Evolutionary conservation across 2,888 invertebrate genomes (phyloP), one percentile per base, ranked within the genome.

Genomic region (Torymus texanus): DNA sequence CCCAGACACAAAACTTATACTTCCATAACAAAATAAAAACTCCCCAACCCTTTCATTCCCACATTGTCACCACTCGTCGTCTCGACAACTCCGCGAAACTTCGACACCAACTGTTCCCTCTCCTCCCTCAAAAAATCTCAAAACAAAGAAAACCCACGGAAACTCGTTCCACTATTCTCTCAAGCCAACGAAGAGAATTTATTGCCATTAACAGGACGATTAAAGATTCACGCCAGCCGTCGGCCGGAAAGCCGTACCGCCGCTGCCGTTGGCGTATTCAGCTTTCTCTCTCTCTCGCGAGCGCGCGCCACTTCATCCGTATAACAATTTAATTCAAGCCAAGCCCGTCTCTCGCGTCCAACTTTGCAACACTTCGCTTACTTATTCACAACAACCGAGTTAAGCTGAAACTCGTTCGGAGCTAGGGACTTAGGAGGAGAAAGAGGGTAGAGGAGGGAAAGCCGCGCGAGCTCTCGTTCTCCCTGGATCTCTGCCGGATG

Each of bases 321-420:
- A 88, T 89, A 89, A 89, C 89, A 89, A 89, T 89, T 89, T 89
- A 89, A 89, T 89, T 89, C 88, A 86, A 87, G 85, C 84, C 85
- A 51, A 72, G 67, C 65, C 61, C 12, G 53, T 29, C 59, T 59
- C 41, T 84, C 82, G 81, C 83, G 83, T 82, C 85, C 84, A 89
- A 89, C 89, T 89, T 89, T 85, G 88, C 88, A 88, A 88, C 89
- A 88, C 88, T 89, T 89, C 88, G 86, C 89, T 89, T 88, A 89
- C 89, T 89, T 89, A 89, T 89, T 89, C 89, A 88, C 89, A 88
- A 88, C 89, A 89, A 88, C 85, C 85, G 86, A 88, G 87, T 88
- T 88, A 77, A 81, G 79, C 81, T 87, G 86, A 86, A 86, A 86
- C 87, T 88, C 88, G 85, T 86, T 87, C 86, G 86, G 84, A 85